Evolutionary conservation across 2,113 vertebrate species (phyloP).

Genomic region (Peromyscus maniculatus): DNA sequence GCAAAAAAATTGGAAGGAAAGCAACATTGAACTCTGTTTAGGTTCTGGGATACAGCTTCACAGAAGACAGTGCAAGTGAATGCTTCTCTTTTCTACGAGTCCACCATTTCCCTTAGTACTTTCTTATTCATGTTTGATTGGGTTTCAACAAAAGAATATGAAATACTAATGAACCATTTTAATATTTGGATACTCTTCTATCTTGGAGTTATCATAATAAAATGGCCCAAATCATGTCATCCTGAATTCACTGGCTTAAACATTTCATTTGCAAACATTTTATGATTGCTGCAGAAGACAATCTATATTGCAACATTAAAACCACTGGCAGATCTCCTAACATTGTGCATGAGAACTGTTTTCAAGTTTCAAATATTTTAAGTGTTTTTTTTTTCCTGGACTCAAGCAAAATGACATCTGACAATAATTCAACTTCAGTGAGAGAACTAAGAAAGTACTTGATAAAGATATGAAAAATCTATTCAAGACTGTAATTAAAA

Average conservation of each 20-base stretch:
- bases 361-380: conserved; percentile 42
- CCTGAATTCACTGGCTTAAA: conserved; percentile 32
- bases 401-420: not conserved
- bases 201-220: not conserved
- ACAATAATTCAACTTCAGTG: not conserved
- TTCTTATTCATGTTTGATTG: not conserved
- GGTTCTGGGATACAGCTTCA: not conserved
- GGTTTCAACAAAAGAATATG: not conserved
- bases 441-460: not conserved
- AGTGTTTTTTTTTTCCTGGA: not conserved
- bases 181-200: conserved; percentile 3
- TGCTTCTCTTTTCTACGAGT: not conserved
- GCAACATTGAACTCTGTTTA: not conserved
- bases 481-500: not conserved
- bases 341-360: not conserved
- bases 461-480: not conserved
- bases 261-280: conserved; percentile 50
- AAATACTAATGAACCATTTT: not conserved
- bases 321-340: not conserved
- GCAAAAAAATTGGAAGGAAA: not conserved
- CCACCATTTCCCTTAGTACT: not conserved
- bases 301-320: not conserved
- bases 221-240: conserved; percentile 10
- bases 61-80: not conserved
- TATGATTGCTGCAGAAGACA: not conserved